Percentiles rank a stretch among this genome's conserved stretches.
Evolutionary conservation across 2,888 invertebrate species (phyloP).

Genomic region (Euclidia mi): DNA sequence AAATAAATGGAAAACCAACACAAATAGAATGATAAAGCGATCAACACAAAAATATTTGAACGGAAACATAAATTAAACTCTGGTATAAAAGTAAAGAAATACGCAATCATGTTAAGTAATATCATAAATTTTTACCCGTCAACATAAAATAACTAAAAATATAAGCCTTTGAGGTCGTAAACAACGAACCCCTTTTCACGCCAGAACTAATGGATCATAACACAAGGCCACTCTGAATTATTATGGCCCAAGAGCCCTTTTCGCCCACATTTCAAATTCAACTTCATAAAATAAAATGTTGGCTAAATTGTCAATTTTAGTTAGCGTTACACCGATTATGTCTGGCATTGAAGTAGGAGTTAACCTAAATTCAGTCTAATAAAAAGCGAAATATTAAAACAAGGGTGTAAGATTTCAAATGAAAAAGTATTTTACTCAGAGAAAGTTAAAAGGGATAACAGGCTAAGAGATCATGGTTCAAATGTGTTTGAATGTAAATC

Average conservation of each 20-base stretch:
- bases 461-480: too few relatives aligned
- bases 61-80: too few relatives aligned
- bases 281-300: slow-evolving; percentile 7
- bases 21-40: too few relatives aligned
- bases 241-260: slow-evolving; percentile 25
- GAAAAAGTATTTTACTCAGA: too few relatives aligned
- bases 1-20: too few relatives aligned
- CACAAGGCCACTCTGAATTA: slow-evolving; percentile 38
- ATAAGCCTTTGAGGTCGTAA: slow-evolving; percentile 38
- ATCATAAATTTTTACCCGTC: slow-evolving; percentile 22
- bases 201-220: slow-evolving; percentile 55
- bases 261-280: slow-evolving; percentile 15
- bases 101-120: slow-evolving; percentile 1
- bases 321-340: not conserved
- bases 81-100: too few relatives aligned
- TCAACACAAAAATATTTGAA: not conserved
- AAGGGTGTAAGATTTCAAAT: not conserved
- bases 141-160: slow-evolving; percentile 38
- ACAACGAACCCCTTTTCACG: slow-evolving; percentile 50
- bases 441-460: too few relatives aligned
- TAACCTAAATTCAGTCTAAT: not conserved
- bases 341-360: not conserved
- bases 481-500: too few relatives aligned
- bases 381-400: not conserved
- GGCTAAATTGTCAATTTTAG: not conserved